A percentile compares a stretch with the other conserved stretches of the same genome.
Evolutionary conservation across 53 echinoderm and acorn worm genomes (phyloP).

Genomic region (Glandiceps talaboti): DNA sequence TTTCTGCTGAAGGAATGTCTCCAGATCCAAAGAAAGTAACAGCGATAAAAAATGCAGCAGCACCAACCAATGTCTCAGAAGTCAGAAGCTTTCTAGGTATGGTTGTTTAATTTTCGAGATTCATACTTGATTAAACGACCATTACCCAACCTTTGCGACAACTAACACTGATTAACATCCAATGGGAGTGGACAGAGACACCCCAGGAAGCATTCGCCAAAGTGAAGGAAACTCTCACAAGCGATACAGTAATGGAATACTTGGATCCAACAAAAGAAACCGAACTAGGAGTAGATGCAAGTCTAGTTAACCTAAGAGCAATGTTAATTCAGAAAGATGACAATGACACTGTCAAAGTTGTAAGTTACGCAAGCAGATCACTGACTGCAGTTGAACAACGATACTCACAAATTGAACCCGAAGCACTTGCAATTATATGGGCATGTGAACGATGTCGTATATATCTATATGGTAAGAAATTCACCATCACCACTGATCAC

Average conservation of each 20-base stretch:
- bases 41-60: constrained; percentile 1
- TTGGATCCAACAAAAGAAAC: constrained; percentile 5
- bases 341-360: too few relatives aligned
- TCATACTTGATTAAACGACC: constrained; percentile 7
- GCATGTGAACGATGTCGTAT: constrained; percentile 18
- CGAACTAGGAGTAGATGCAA: constrained; percentile 10
- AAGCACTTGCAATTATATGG: constrained; percentile 34
- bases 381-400: too few relatives aligned
- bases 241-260: too few relatives aligned
- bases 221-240: too few relatives aligned
- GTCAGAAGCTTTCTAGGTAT: constrained; percentile 13
- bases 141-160: constrained; percentile 4
- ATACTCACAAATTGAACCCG: too few relatives aligned
- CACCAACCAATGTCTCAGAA: constrained; percentile 15
- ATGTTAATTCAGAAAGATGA: constrained; percentile 6
- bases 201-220: not conserved
- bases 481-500: too few relatives aligned
- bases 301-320: constrained; percentile 2
- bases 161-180: constrained; percentile 6
- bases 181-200: constrained; percentile 1
- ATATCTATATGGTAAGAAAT: constrained; percentile 26
- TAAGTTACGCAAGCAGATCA: too few relatives aligned
- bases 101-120: constrained; percentile 8
- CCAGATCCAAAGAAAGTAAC: constrained; percentile 27
- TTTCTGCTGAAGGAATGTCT: not conserved